phyloP scores from a whole-genome alignment of 23 tunicate species.

The Styela clava region DNA sequence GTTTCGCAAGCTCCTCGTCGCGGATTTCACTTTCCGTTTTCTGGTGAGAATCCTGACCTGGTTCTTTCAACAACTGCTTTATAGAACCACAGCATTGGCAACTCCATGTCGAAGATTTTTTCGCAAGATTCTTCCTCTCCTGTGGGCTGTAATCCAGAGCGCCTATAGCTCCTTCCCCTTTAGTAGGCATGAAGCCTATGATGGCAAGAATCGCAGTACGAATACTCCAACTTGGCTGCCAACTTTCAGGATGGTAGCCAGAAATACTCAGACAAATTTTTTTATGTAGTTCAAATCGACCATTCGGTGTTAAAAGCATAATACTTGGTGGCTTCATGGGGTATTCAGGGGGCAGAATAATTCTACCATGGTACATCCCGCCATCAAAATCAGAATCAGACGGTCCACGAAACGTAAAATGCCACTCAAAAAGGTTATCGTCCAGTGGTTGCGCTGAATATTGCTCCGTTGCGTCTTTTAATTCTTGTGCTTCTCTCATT shows the following conservation, averaged over 20 bases:
- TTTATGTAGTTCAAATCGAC: constrained; percentile 93
- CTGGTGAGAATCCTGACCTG: constrained; percentile 8
- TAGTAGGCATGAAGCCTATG: constrained; percentile 95
- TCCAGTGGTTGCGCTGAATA: constrained; percentile 95
- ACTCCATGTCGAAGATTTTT: constrained; percentile 41
- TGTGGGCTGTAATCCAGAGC: constrained; percentile 86
- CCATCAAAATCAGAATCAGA: constrained; percentile 84
- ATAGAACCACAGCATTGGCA: constrained; percentile 75
- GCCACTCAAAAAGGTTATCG: constrained; percentile 99
- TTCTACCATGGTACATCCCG: constrained; percentile 95
- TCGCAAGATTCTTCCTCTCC: constrained; percentile 83
- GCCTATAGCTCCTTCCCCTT: constrained; percentile 98
- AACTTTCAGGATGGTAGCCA: constrained; percentile 98
- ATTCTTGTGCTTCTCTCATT: constrained; percentile 92
- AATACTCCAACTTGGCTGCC: constrained; percentile 99
- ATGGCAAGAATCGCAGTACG: constrained; percentile 97
- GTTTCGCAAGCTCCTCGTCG: constrained; percentile 70
- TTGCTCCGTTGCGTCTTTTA: constrained; percentile 68
- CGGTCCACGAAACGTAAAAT: constrained; percentile 97
- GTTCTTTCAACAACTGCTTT: constrained; percentile 33
- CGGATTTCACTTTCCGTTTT: constrained; percentile 37
- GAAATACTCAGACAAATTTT: constrained; percentile 97
- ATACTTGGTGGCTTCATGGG: constrained; percentile 99
- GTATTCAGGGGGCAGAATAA: constrained; percentile 92
- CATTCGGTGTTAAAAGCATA: constrained; percentile 87